A percentile compares a stretch with the other conserved stretches of the same genome.
These are phyloP conservation scores for Neogale vison DNA, from an alignment of 2,113 vertebrate genomes.

Conservation along the genomic window DNA sequence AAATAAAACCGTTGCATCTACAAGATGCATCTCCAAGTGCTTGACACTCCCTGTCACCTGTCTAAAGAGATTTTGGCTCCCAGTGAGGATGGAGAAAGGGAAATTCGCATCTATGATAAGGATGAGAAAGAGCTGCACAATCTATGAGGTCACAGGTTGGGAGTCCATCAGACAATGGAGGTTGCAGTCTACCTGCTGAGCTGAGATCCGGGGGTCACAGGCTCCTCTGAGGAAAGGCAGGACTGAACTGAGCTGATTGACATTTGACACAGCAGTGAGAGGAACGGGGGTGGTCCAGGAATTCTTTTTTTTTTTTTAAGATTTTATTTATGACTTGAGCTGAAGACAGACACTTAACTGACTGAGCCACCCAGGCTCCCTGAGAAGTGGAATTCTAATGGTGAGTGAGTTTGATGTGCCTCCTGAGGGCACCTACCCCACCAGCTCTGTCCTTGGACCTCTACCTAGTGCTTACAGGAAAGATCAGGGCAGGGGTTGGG, in stretches of 20 bases:
- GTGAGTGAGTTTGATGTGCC: no score
- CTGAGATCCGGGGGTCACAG: background rate
- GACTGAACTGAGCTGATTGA: background rate
- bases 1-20: background rate
- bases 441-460: background rate
- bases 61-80: background rate
- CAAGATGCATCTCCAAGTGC: no score
- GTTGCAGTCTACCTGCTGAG: background rate
- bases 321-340: background rate
- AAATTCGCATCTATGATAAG: background rate
- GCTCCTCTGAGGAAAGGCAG: background rate
- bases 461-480: background rate
- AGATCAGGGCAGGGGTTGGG: background rate
- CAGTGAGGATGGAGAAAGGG: background rate
- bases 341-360: fast-evolving
- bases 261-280: background rate
- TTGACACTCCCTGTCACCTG: background rate
- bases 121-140: background rate
- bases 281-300: background rate
- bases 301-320: background rate
- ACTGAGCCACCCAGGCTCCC: background rate
- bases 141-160: background rate
- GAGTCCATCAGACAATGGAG: background rate
- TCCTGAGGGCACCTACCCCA: background rate
- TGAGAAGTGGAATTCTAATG: background rate